Percentiles rank a stretch among this genome's conserved stretches.
Evolutionary conservation across 2,888 invertebrate species (phyloP).

Genomic region (Plemyria rubiginata): DNA sequence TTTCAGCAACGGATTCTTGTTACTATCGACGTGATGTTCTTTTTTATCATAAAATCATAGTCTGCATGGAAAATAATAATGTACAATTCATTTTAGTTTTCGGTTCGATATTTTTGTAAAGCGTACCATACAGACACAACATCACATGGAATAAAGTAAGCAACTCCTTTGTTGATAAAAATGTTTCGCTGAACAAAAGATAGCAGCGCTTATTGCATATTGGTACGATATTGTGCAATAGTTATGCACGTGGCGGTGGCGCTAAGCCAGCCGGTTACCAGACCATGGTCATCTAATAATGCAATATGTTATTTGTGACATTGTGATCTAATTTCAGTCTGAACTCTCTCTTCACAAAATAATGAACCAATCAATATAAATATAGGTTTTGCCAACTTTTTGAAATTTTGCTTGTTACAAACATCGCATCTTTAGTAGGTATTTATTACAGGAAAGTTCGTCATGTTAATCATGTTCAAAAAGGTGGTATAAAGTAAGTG

Average conservation of each 20-base stretch:
- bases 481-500: conserved; percentile 1
- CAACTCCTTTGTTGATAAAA: conserved; percentile 9
- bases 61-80: too few species aligned
- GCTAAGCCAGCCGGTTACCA: conserved; percentile 55
- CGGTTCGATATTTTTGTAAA: too few species aligned
- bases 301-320: conserved; percentile 61
- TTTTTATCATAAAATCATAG: too few species aligned
- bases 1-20: too few species aligned
- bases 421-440: too few species aligned
- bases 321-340: conserved; percentile 34
- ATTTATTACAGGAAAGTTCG: too few species aligned
- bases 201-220: conserved; percentile 19
- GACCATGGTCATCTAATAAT: conserved; percentile 57
- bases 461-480: background rate
- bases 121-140: too few species aligned
- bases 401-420: too few species aligned
- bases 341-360: background rate
- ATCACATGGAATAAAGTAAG: too few species aligned
- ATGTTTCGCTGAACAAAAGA: conserved; percentile 22
- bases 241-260: conserved; percentile 51
- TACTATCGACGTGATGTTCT: too few species aligned
- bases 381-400: background rate
- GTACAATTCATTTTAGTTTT: too few species aligned
- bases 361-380: background rate
- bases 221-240: conserved; percentile 51